Evolutionary conservation across 2,113 vertebrate species (phyloP).

Genomic region (Serilophus lunatus): DNA sequence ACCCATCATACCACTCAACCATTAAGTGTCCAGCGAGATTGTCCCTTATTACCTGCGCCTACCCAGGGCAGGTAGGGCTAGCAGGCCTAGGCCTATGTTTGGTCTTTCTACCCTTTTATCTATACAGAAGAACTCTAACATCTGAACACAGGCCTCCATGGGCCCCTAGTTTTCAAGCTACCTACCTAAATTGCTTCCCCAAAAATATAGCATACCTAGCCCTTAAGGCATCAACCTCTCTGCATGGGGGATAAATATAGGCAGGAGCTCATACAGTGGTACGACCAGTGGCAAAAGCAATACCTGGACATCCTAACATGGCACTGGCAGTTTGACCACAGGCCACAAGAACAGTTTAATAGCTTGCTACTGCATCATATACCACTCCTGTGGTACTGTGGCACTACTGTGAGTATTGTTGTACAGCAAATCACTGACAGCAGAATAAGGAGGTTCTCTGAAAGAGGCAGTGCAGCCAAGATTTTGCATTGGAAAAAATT

Average conservation of each 20-base stretch:
- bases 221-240: too few relatives aligned
- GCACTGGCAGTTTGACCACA: not conserved
- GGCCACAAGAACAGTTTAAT: not conserved
- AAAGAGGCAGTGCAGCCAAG: not conserved
- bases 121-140: too few relatives aligned
- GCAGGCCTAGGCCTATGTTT: too few relatives aligned
- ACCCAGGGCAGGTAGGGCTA: too few relatives aligned
- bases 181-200: too few relatives aligned
- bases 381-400: not conserved
- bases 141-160: too few relatives aligned
- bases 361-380: not conserved
- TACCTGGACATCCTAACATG: not conserved
- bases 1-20: too few relatives aligned
- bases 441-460: not conserved
- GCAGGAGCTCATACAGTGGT: not conserved
- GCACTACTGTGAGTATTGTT: fast-evolving
- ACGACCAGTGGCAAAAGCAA: not conserved
- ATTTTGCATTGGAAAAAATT: not conserved
- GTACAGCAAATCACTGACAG: not conserved
- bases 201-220: too few relatives aligned
- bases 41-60: too few relatives aligned
- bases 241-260: not conserved
- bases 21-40: too few relatives aligned
- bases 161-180: too few relatives aligned
- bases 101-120: too few relatives aligned